Percentiles rank a stretch among this genome's conserved stretches.
Evolutionary conservation across 2,113 vertebrate genomes (phyloP).

Genomic region (Ammodramus savannarum): DNA sequence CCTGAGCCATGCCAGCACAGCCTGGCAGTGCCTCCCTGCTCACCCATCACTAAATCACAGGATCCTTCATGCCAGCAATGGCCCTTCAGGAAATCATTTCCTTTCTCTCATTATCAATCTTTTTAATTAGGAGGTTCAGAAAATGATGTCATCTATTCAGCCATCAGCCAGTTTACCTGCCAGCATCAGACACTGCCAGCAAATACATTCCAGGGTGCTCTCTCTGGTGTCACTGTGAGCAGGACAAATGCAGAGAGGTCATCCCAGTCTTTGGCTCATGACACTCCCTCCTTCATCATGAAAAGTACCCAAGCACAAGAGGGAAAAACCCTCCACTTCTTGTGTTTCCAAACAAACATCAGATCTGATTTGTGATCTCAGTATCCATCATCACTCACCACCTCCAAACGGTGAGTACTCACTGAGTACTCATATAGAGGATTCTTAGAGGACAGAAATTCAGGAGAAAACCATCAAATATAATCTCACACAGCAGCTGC

Average conservation of each 20-base stretch:
- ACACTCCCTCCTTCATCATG: not conserved
- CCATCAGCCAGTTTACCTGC: not conserved
- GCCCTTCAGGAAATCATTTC: not conserved
- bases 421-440: not conserved
- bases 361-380: not conserved
- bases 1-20: not conserved
- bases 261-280: not conserved
- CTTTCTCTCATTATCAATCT: not conserved
- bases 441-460: not conserved
- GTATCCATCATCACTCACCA: not conserved
- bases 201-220: not conserved
- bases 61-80: not conserved
- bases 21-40: not conserved
- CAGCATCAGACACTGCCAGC: not conserved
- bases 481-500: not conserved
- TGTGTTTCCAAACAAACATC: not conserved
- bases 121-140: conserved; percentile 11
- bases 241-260: not conserved
- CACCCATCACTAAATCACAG: not conserved
- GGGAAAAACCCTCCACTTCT: fast-evolving
- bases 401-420: not conserved
- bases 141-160: not conserved
- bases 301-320: not conserved
- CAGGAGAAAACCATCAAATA: not conserved
- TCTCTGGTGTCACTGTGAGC: not conserved